Conservation (phyloP, 2,888 invertebrate genomes). For the Cremastobaeus sp. region DNA sequence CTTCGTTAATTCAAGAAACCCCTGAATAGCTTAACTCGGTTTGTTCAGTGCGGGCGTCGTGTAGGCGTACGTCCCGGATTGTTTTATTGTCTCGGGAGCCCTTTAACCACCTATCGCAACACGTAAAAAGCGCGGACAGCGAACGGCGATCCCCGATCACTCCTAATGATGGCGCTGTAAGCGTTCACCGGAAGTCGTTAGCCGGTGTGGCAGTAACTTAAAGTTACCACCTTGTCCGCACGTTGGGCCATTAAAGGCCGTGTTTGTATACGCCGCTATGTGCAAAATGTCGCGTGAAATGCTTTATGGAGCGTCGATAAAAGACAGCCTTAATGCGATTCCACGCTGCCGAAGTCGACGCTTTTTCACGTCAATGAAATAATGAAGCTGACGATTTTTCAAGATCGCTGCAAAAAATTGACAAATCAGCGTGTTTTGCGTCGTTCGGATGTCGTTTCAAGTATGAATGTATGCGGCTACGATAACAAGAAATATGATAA, state of each 20-base stretch:
- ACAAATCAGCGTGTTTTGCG: too few relatives aligned
- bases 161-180: slow-evolving; percentile 59
- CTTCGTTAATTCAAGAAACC: too few relatives aligned
- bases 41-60: slow-evolving; percentile 2
- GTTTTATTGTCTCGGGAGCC: not conserved
- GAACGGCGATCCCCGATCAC: slow-evolving; percentile 57
- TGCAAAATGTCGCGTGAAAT: slow-evolving; percentile 53
- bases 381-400: not conserved
- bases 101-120: slow-evolving; percentile 25
- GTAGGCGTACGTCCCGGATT: slow-evolving; percentile 30
- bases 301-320: slow-evolving; percentile 50
- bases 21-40: not conserved
- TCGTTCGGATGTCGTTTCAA: too few relatives aligned
- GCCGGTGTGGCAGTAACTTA: slow-evolving; percentile 47
- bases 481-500: too few relatives aligned
- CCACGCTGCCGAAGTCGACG: slow-evolving; percentile 19
- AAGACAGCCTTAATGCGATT: slow-evolving; percentile 30
- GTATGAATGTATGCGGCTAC: too few relatives aligned
- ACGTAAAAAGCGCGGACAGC: slow-evolving; percentile 50
- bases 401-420: too few relatives aligned
- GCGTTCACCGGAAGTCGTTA: slow-evolving; percentile 57
- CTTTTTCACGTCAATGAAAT: slow-evolving; percentile 1
- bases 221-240: slow-evolving; percentile 52
- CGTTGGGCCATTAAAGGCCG: slow-evolving; percentile 51
- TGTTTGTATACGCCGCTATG: slow-evolving; percentile 48